Conservation (phyloP, 1,140 invertebrate species). For the Anastrepha obliqua region DNA sequence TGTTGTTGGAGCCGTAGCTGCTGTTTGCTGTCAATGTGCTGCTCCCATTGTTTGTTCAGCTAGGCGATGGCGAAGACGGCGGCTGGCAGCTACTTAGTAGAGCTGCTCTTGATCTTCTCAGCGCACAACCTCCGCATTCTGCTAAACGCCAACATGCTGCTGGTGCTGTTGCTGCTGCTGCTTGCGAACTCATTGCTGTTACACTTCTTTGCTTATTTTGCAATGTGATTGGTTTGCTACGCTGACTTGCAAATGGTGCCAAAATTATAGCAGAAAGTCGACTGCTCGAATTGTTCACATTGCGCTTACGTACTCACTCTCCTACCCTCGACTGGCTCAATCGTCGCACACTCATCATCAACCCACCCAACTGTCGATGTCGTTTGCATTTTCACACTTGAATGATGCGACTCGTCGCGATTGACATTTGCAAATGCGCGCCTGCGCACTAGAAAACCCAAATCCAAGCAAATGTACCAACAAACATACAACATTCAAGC, state of each 20-base stretch:
- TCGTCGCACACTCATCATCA: neutral
- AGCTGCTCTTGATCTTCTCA: constrained; percentile 53
- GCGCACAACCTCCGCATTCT: constrained; percentile 36
- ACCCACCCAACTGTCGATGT: constrained; percentile 51
- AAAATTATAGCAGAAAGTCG: constrained; percentile 34
- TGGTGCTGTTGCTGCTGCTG: neutral
- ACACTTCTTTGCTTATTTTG: neutral
- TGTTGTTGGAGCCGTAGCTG: neutral
- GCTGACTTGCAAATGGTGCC: constrained; percentile 20
- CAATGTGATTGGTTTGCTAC: neutral
- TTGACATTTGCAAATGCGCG: constrained; percentile 52
- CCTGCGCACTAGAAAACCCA: constrained; percentile 2
- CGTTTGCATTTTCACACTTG: constrained; percentile 53
- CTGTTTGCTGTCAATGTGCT: constrained; percentile 32
- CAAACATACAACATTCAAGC: neutral
- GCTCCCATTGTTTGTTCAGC: constrained; percentile 33
- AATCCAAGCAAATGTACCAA: neutral
- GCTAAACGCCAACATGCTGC: neutral
- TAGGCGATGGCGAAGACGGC: neutral
- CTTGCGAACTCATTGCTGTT: neutral
- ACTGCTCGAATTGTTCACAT: neutral
- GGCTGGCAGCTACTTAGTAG: constrained; percentile 17
- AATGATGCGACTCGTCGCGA: constrained; percentile 45
- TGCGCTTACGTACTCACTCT: neutral
- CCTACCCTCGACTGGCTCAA: neutral